These are phyloP conservation scores for Parochlus steinenii DNA, from an alignment of 2,888 invertebrate genomes.

Conservation along the genomic window DNA sequence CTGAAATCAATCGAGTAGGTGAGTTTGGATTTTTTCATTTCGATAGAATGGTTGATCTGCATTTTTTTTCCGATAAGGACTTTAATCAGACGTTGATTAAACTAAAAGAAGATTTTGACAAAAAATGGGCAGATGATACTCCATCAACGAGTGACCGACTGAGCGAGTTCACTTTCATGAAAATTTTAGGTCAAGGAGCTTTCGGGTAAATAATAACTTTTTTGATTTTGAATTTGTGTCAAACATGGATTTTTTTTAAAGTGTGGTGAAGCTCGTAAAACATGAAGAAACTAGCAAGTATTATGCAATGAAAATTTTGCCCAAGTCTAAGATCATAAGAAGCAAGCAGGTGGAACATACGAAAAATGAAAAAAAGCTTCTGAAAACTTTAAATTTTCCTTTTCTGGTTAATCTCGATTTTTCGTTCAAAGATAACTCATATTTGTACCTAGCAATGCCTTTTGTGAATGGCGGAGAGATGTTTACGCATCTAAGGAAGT, in stretches of 20 bases:
- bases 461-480: slow-evolving; percentile 78
- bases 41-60: no score
- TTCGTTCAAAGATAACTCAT: slow-evolving; percentile 73
- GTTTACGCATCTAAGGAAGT: slow-evolving; percentile 56
- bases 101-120: slow-evolving; percentile 37
- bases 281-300: slow-evolving; percentile 40
- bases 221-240: no score
- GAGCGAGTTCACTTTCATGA: slow-evolving; percentile 52
- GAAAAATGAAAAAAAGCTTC: slow-evolving; percentile 74
- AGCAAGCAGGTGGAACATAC: slow-evolving; percentile 81
- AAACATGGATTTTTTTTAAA: no score
- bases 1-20: no score
- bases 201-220: slow-evolving; percentile 80
- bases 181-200: slow-evolving; percentile 75
- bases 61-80: no score
- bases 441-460: slow-evolving; percentile 70
- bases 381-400: slow-evolving; percentile 75
- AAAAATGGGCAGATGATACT: slow-evolving; percentile 28
- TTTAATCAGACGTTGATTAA: no score
- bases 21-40: no score
- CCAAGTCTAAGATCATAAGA: slow-evolving; percentile 74
- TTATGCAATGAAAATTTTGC: slow-evolving; percentile 79
- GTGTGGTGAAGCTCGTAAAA: slow-evolving; percentile 39
- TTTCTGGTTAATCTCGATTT: slow-evolving; percentile 77
- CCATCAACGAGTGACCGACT: slow-evolving; percentile 20